These are phyloP conservation scores for Nibea albiflora DNA, from an alignment of 2,113 vertebrate genomes.

Conservation along the genomic window DNA sequence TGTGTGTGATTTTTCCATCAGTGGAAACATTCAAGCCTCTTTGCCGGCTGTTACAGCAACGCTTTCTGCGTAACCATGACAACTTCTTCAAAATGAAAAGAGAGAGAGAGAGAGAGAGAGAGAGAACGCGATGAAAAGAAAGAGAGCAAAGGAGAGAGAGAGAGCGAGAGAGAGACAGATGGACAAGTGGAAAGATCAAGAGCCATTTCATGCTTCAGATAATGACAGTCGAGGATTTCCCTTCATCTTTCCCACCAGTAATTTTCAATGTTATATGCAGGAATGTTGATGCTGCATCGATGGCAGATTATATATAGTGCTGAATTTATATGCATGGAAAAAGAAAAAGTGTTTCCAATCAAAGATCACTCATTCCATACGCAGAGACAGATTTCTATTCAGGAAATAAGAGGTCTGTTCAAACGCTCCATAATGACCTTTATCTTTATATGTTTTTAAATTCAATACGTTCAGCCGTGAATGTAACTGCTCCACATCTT, in stretches of 20 bases:
- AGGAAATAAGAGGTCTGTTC: too few species aligned
- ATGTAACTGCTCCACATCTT: background rate
- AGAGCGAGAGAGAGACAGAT: slow-evolving; percentile 16
- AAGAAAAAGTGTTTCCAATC: background rate
- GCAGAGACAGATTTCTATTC: too few species aligned
- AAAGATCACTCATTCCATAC: background rate
- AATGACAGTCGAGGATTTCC: slow-evolving; percentile 44
- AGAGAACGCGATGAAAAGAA: background rate
- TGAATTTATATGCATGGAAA: background rate
- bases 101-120: background rate
- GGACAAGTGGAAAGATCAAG: slow-evolving; percentile 25
- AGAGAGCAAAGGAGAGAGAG: background rate
- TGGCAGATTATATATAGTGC: background rate
- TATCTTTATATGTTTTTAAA: background rate
- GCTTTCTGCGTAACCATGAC: slow-evolving; percentile 65
- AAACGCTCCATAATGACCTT: background rate
- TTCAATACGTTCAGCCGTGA: background rate
- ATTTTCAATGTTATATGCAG: background rate
- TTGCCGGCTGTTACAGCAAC: slow-evolving; percentile 16
- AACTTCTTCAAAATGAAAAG: slow-evolving; percentile 42
- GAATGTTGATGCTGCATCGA: background rate
- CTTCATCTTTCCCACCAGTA: slow-evolving; percentile 39
- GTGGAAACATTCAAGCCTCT: slow-evolving; percentile 42
- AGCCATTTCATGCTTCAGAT: slow-evolving; percentile 23
- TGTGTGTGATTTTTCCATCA: slow-evolving; percentile 37